A percentile compares a stretch with the other conserved stretches of the same genome.
phyloP scores from a whole-genome alignment of 2,113 vertebrate genomes.

The Chiloscyllium plagiosum region DNA sequence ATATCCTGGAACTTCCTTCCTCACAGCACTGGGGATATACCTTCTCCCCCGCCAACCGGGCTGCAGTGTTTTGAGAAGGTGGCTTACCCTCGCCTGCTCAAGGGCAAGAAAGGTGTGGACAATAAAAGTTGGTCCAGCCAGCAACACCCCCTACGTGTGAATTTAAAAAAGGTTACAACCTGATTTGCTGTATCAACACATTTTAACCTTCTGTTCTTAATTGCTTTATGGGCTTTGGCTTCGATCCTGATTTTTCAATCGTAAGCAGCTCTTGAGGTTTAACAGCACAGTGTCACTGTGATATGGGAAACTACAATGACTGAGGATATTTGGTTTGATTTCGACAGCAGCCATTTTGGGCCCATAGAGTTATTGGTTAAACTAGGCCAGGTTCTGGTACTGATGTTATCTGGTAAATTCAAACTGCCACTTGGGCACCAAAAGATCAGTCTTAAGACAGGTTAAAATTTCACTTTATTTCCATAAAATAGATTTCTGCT shows the following conservation, averaged over 20 bases:
- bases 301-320: not conserved
- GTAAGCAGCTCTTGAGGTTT: not conserved
- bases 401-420: not conserved
- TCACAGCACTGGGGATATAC: no score
- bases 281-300: not conserved
- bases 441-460: not conserved
- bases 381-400: not conserved
- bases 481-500: not conserved
- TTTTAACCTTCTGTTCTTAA: not conserved
- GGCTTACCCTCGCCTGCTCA: no score
- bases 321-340: not conserved
- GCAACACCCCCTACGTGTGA: no score
- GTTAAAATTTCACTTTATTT: not conserved
- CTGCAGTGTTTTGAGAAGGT: no score
- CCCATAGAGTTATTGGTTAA: not conserved
- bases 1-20: no score
- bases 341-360: not conserved
- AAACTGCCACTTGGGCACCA: not conserved
- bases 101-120: no score
- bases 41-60: no score
- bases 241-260: not conserved
- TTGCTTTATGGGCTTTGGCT: not conserved
- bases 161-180: no score
- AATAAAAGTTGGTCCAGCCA: no score
- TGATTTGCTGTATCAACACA: not conserved